Evolutionary conservation across 2,113 vertebrate genomes (phyloP), one percentile per base, ranked within the genome.

Genomic region (Buteo buteo): DNA sequence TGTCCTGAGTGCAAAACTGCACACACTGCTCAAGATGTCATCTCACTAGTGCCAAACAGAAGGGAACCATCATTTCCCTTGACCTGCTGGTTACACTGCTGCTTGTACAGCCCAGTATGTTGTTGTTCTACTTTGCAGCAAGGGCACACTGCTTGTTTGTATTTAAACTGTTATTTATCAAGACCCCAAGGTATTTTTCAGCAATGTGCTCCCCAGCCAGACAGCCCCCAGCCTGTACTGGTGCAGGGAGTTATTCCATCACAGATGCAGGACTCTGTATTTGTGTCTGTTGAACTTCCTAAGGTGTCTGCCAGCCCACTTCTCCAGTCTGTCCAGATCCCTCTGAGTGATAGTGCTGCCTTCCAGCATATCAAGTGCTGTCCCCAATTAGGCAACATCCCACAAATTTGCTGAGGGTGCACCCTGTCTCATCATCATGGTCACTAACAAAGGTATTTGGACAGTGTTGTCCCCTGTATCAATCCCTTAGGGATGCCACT

Each of bases 11-110:
- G 6, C 74, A 65, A 49, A 85, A 80, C 57, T 69, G 54, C 57
- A 64, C 47, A 34, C 34, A 26, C 45, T 57, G 58, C 38, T 81
- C 76, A 81, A 67, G 55, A 32, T 55, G 45, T 29, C 59, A 69
- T 16, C 11, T 28, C 5, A 3, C 11, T 13, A 6, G 31, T 29
- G 36, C 80, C 76, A 62, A 86, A 62, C 0, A 0, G 47, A 94
- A 94, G 40, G 40, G 25, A 90, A 90, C 0, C 3, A 72, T 52
- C 40, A 24, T 62, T 61, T 93, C 58, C 7, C 31, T 42, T 62
- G 79, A 83, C 79, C 62, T 88, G 24, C 71, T 93, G 71, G 29
- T 49, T 38, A 49, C 28, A 3, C 21, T 57, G 66, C 62, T 88
- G 58, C 57, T 81, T 61, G 16, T 42, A 73, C 11, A 77, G 76